Conservation (phyloP, 2,888 invertebrate genomes). For the Idaea biselata region DNA sequence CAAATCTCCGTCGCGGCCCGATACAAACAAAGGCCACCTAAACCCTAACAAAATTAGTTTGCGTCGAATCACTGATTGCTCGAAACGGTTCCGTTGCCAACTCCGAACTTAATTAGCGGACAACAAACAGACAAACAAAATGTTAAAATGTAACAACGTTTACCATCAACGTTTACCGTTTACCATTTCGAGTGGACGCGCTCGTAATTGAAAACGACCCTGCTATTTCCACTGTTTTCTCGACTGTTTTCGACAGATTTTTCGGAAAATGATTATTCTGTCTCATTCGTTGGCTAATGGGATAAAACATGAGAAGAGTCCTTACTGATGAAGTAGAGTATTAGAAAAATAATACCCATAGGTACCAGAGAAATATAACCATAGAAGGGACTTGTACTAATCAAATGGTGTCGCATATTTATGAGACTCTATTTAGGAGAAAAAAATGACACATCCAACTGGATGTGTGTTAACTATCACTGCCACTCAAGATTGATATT, state of each 20-base stretch:
- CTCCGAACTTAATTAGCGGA: slow-evolving; percentile 39
- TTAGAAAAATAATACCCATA: no score
- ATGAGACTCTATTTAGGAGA: no score
- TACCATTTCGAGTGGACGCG: not conserved
- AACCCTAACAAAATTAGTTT: slow-evolving; percentile 40
- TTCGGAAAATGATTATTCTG: not conserved
- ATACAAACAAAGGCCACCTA: slow-evolving; percentile 11
- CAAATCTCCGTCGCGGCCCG: not conserved
- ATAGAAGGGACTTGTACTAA: no score
- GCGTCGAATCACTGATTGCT: slow-evolving; percentile 44
- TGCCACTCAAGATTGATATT: no score
- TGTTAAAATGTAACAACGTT: slow-evolving; percentile 4
- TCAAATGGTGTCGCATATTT: no score
- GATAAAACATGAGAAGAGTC: not conserved
- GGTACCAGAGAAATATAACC: no score
- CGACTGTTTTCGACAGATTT: not conserved
- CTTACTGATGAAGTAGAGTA: no score
- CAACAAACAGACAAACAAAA: slow-evolving; percentile 24
- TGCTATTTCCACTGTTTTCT: not conserved
- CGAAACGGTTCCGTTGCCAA: slow-evolving; percentile 34
- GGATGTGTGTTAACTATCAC: no score
- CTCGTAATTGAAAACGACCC: not conserved
- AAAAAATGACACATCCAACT: no score
- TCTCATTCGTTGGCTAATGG: not conserved
- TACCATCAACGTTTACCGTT: slow-evolving; percentile 1